These are phyloP conservation scores for Benitochromis conjunctus DNA, from an alignment of 2,113 vertebrate genomes.

Conservation along the genomic window DNA sequence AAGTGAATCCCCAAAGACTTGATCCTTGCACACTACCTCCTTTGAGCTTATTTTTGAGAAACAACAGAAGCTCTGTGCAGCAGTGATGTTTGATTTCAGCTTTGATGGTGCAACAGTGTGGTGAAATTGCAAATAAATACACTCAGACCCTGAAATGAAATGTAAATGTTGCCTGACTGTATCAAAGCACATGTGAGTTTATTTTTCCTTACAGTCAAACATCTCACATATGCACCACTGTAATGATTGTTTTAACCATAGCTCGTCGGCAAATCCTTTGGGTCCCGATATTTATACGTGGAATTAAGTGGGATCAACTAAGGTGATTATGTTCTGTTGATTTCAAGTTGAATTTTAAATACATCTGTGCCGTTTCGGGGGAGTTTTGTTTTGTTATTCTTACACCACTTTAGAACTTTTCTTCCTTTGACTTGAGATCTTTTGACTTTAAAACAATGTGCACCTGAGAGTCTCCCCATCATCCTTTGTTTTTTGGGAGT, in stretches of 20 bases:
- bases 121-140: constrained; percentile 36
- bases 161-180: constrained; percentile 39
- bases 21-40: background rate
- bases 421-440: background rate
- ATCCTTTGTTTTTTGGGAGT: background rate
- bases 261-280: background rate
- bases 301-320: background rate
- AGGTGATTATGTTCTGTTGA: background rate
- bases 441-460: background rate
- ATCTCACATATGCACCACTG: background rate
- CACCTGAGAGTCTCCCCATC: background rate
- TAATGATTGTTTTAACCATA: background rate
- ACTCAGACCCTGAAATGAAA: constrained; percentile 32
- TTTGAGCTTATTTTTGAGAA: constrained; percentile 42
- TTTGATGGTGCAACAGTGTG: constrained; percentile 51
- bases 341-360: background rate
- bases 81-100: constrained; percentile 40
- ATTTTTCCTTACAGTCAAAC: background rate
- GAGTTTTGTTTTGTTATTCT: background rate
- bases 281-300: background rate
- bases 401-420: background rate
- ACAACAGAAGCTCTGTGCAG: constrained; percentile 39
- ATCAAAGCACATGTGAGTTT: background rate
- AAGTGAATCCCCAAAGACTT: constrained; percentile 6
- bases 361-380: background rate